Evolutionary conservation across 1,140 invertebrate genomes (phyloP), one percentile per base, ranked within the genome.

Genomic region (Bombus sylvicola): DNA sequence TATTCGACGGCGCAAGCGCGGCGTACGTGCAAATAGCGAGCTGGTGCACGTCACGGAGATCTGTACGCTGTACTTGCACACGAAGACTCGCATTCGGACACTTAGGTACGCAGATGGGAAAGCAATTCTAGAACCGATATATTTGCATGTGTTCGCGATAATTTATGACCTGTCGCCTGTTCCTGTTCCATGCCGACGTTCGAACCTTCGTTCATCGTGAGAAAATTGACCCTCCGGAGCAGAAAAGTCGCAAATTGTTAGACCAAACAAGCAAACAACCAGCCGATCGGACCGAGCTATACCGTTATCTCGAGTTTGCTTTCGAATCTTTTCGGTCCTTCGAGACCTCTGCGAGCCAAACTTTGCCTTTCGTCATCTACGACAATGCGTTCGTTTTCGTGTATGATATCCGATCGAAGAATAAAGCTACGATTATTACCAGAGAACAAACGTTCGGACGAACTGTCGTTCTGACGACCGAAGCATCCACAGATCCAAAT

Each of bases 21-120:
- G 41, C 77, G 73, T 87, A 89, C 77, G 88, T 85, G 81, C 85
- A 90, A 90, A 87, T 89, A 89, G 85, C 88, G 71, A 89, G 73
- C 88, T 62, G 73, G 62, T 82, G 86, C 79, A 87, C 85, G 82
- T 87, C 73, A 85, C 86, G 81, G 89, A 89, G 89, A 90, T 89
- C 88, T 90, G 85, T 90, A 90, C 85, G 75, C 81, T 89, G 86
- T 78, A 89, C 88, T 90, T 90, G 89, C 89, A 90, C 79, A 90
- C 85, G 89, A 90, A 90, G 82, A 81, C 89, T 87, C 88, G 85
- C 66, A 76, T 76, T 84, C 81, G 75, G 82, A 79, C 59, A 59
- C 86, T 79, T 31, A 34, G 75, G 13, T 83, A 74, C 86, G 81
- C 59, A 80, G 66, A 73, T 73, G 34, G 34, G 28, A 81, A 47